Conservation (phyloP, 2,797 vertebrate genomes). For the Lycodopsis pacificus region DNA sequence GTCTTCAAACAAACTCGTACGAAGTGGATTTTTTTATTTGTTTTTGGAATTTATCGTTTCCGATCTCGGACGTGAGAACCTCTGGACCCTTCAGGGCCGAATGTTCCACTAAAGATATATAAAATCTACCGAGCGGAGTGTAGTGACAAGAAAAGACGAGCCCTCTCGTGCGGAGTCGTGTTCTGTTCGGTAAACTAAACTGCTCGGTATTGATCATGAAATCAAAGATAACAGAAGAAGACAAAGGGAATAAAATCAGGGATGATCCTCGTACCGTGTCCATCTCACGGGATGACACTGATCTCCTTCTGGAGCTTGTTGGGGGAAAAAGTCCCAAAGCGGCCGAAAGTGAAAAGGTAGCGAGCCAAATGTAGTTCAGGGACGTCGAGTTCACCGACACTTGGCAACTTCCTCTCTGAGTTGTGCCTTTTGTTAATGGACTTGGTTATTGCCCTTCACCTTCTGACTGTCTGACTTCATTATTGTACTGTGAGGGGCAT, state of each 20-base stretch:
- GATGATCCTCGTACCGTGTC: slow-evolving; percentile 27
- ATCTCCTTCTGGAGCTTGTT: slow-evolving; percentile 16
- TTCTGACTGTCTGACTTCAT: background rate
- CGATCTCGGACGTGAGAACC: background rate
- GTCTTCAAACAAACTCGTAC: background rate
- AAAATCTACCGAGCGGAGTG: background rate
- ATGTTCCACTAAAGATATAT: slow-evolving; percentile 11
- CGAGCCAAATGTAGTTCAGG: background rate
- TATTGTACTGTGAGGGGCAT: background rate
- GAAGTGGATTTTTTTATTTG: background rate
- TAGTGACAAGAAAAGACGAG: slow-evolving; percentile 6
- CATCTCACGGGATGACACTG: slow-evolving; percentile 33
- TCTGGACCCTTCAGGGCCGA: background rate
- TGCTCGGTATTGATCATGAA: slow-evolving; percentile 30
- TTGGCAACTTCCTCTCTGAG: slow-evolving; percentile 17
- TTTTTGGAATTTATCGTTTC: background rate
- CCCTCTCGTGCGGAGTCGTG: background rate
- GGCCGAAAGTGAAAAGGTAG: background rate
- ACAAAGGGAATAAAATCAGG: slow-evolving; percentile 29
- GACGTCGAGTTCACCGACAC: slow-evolving; percentile 13
- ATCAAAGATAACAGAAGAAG: slow-evolving; percentile 22
- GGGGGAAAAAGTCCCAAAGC: slow-evolving; percentile 1
- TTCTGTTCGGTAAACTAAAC: slow-evolving; percentile 17
- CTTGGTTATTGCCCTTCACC: background rate
- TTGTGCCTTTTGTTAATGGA: slow-evolving; percentile 3